Evolutionary conservation across 2,888 invertebrate genomes (phyloP), one percentile per base, ranked within the genome.

Genomic region (Gordius sp.): DNA sequence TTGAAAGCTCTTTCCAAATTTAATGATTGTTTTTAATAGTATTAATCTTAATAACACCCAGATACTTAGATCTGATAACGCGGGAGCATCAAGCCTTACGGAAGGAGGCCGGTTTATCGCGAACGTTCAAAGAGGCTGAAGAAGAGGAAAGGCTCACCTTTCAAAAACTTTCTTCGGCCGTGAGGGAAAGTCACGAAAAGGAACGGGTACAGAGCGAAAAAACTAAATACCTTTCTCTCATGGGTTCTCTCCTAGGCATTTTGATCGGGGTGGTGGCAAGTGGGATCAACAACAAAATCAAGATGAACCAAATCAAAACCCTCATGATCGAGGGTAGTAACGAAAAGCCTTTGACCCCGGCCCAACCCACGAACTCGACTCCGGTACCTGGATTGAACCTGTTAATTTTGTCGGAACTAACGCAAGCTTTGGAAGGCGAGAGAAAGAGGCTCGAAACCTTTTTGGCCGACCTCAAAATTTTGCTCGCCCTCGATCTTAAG

Each of bases 161-260:
- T 66, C 75, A 77, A 0, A 73, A 75, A 0, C 75, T 82, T 66
- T 79, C 80, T 0, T 77, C 77, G 23, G 78, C 80, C 0, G 77
- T 83, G 0, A 75, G 82, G 61, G 76, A 80, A 61, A 80, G 80
- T 20, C 82, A 84, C 65, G 83, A 84, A 67, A 75, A 80, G 58
- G 83, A 84, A 67, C 69, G 82, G 39, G 77, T 79, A 0, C 79
- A 82, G 26, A 76, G 80, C 2, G 82, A 83, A 66, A 74, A 79
- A 58, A 81, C 82, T 59, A 83, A 83, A 68, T 83, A 83, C 67
- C 81, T 81, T 77, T 79, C 79, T 60, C 75, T 81, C 58, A 77
- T 79, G 41, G 79, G 78, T 2, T 79, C 79, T 2, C 72, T 79
- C 61, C 69, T 78, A 66, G 80, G 79, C 55, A 72, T 72, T 1